A percentile compares a stretch with the other conserved stretches of the same genome.
Conservation (phyloP, 2,113 vertebrate genomes). For the Lagopus leucura region DNA sequence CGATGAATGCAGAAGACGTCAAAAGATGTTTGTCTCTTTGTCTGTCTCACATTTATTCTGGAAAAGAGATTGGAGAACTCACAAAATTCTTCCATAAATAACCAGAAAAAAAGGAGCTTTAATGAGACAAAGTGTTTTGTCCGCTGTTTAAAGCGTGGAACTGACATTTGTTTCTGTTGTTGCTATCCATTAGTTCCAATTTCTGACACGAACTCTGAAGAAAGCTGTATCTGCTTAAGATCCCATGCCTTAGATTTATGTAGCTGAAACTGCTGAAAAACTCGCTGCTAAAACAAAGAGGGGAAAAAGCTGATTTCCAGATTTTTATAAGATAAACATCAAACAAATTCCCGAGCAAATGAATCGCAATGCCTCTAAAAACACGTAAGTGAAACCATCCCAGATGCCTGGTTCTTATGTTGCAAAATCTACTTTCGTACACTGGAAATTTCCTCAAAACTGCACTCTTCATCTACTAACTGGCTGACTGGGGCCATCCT, state of each 20-base stretch:
- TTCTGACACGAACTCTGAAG: neutral
- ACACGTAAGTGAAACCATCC: neutral
- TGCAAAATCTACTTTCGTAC: neutral
- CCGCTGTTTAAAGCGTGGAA: neutral
- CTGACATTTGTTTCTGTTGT: neutral
- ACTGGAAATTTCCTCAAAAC: neutral
- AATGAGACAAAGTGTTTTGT: neutral
- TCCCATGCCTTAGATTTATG: neutral
- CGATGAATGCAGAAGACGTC: neutral
- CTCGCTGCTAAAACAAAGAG: neutral
- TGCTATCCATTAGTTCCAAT: neutral
- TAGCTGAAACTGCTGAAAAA: conserved; percentile 6
- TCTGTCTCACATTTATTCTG: neutral
- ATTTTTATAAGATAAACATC: neutral
- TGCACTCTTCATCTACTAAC: neutral
- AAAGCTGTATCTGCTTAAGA: neutral
- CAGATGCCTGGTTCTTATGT: neutral
- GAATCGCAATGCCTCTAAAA: neutral
- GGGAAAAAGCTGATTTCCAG: neutral
- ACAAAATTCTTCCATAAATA: neutral
- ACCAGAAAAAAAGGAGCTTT: neutral
- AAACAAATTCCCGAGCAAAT: neutral
- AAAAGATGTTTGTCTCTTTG: neutral
- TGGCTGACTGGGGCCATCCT: neutral
- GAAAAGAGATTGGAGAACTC: neutral